A percentile compares a stretch with the other conserved stretches of the same genome.
Conservation (phyloP, 2,113 vertebrate genomes). For the Prunella fulvescens region DNA sequence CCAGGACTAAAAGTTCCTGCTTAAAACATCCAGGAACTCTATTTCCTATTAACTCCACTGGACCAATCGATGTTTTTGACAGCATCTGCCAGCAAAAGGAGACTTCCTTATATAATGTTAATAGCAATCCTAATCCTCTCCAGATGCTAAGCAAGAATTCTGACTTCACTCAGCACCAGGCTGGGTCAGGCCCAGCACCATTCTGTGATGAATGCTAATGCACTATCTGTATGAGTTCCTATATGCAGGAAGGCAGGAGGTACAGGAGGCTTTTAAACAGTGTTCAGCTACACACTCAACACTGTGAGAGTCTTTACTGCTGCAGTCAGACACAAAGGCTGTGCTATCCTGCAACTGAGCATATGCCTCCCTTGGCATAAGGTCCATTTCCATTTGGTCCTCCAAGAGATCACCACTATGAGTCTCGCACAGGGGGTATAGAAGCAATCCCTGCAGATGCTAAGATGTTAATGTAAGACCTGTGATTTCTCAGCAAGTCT, state of each 20-base stretch:
- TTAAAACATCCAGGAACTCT: neutral
- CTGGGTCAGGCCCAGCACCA: neutral
- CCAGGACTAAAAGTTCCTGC: neutral
- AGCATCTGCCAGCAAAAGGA: neutral
- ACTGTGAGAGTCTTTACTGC: neutral
- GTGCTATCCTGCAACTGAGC: neutral
- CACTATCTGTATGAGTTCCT: neutral
- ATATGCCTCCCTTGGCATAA: neutral
- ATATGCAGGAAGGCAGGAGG: neutral
- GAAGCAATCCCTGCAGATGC: neutral
- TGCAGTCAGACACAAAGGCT: neutral
- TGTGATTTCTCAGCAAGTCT: neutral
- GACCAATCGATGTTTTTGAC: neutral
- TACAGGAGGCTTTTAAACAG: neutral
- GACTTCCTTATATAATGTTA: neutral
- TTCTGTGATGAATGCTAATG: neutral
- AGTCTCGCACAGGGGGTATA: neutral
- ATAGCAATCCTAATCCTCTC: neutral
- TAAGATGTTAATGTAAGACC: neutral
- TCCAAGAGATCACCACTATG: neutral
- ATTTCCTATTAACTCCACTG: neutral
- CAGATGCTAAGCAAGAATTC: neutral
- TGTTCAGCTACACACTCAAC: neutral
- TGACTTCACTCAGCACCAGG: neutral
- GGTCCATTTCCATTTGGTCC: rapidly evolving